Conservation (phyloP, 1,140 invertebrate species). For the Zaprionus lachaisei region DNA sequence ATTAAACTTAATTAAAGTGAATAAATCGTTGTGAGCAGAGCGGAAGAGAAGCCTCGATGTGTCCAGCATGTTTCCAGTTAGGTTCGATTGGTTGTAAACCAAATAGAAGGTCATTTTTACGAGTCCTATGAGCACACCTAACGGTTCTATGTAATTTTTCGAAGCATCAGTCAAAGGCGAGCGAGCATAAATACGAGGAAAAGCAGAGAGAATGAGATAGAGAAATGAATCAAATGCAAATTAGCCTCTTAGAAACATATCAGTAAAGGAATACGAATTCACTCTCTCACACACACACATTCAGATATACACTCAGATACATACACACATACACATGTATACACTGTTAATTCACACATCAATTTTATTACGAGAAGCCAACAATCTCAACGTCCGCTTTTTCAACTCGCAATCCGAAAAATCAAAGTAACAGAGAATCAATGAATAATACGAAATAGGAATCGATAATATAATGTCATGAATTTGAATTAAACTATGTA, state of each 20-base stretch:
- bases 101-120: constrained; percentile 10
- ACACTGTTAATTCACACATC: constrained; percentile 67
- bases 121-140: constrained; percentile 23
- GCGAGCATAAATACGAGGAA: constrained; percentile 33
- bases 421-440: constrained; percentile 1
- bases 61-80: constrained; percentile 38
- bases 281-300: constrained; percentile 34
- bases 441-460: constrained; percentile 16
- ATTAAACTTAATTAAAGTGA: constrained; percentile 29
- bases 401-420: constrained; percentile 51
- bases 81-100: constrained; percentile 37
- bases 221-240: constrained; percentile 68
- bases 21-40: constrained; percentile 32
- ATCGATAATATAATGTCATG: constrained; percentile 12
- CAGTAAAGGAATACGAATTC: constrained; percentile 69
- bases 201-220: constrained; percentile 37
- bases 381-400: constrained; percentile 77
- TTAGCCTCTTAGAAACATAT: constrained; percentile 83
- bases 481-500: constrained; percentile 32
- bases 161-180: constrained; percentile 4
- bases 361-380: constrained; percentile 74
- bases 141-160: constrained; percentile 29
- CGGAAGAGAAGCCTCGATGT: constrained; percentile 26
- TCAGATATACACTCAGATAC: constrained; percentile 22
- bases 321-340: constrained; percentile 32